Base-by-base conservation (phyloP, 2,888 invertebrate species). In the Linnaemya tessellans region DNA sequence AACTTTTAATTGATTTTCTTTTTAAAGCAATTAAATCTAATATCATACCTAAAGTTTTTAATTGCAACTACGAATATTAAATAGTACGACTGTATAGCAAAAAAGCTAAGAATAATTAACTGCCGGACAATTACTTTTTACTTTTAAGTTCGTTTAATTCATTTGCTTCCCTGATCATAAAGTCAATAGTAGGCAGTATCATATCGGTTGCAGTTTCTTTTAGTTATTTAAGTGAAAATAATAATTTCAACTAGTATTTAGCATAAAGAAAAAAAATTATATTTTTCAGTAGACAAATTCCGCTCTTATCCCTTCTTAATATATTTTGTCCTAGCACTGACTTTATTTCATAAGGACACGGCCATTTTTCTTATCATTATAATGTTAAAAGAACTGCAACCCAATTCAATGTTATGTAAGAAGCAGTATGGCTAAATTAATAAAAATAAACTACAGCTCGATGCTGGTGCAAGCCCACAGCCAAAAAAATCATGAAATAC, bases 61-160 rank as follows among this genome's bases (percentile, higher is more conserved):
- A 3, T 4, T 35, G n/a, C 11, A 3, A 25, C 0, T 8, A 56
- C 13, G 9, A 22, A 0, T 30, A 30, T 30, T 30, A 30, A n/a
- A n/a, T 10, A n/a, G 56, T 15, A 58, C n/a, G 15, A n/a, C 4
- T 0, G 58, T 35, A 9, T 30, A 3, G 0, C 3, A 35, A 35
- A n/a, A 15, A 58, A 35, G n/a, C n/a, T 60, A n/a, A n/a, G n/a
- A n/a, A n/a, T 60, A 15, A 73, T 49, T 60, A 30, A 60, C 25
- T 18, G 58, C 46, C 5, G 1, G 3, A 46, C 35, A 60, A 60
- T n/a, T n/a, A n/a, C n/a, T n/a, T n/a, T n/a, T n/a, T n/a, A n/a
- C n/a, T n/a, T n/a, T n/a, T n/a, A n/a, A n/a, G 10, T 51, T 22
- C 51, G 11, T 51, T 11, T 10, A 9, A 51, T 51, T 20, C 22